phyloP scores from a whole-genome alignment of 2,888 invertebrate species.

The Eristalinus aeneus region DNA sequence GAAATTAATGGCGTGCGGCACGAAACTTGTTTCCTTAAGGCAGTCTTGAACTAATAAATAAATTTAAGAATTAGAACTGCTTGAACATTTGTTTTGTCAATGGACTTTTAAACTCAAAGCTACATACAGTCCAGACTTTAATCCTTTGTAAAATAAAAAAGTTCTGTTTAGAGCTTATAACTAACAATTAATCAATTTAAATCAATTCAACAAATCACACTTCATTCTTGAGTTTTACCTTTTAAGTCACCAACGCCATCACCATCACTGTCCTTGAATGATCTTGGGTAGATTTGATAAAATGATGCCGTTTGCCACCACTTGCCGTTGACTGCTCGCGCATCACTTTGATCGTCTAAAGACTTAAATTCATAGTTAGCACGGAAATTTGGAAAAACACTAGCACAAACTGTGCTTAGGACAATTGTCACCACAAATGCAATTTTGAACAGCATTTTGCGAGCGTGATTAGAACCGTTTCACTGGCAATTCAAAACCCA shows the following conservation, averaged over 20 bases:
- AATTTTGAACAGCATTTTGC: constrained; percentile 1
- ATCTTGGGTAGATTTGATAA: constrained; percentile 93
- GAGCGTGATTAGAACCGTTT: background rate
- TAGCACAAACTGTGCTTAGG: constrained; percentile 32
- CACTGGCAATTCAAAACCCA: background rate
- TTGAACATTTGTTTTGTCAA: too few relatives aligned
- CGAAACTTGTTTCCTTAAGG: too few relatives aligned
- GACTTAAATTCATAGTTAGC: constrained; percentile 72
- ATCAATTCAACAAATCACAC: too few relatives aligned
- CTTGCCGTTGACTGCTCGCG: constrained; percentile 74
- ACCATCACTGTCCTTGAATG: constrained; percentile 91
- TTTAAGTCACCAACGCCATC: constrained; percentile 93
- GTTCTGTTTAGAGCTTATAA: too few relatives aligned
- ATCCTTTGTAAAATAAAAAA: too few relatives aligned
- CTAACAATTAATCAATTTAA: too few relatives aligned
- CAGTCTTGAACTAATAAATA: too few relatives aligned
- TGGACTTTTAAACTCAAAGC: too few relatives aligned
- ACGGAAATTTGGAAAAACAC: constrained; percentile 77
- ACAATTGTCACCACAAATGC: background rate
- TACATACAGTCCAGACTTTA: too few relatives aligned
- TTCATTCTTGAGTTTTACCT: constrained; percentile 81
- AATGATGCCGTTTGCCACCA: constrained; percentile 91
- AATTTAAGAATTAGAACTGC: too few relatives aligned
- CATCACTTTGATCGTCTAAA: constrained; percentile 25
- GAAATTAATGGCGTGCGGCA: too few relatives aligned